Percentiles rank a stretch among this genome's conserved stretches.
Conservation (phyloP, 1,140 invertebrate species). For the Leptinotarsa texana region DNA sequence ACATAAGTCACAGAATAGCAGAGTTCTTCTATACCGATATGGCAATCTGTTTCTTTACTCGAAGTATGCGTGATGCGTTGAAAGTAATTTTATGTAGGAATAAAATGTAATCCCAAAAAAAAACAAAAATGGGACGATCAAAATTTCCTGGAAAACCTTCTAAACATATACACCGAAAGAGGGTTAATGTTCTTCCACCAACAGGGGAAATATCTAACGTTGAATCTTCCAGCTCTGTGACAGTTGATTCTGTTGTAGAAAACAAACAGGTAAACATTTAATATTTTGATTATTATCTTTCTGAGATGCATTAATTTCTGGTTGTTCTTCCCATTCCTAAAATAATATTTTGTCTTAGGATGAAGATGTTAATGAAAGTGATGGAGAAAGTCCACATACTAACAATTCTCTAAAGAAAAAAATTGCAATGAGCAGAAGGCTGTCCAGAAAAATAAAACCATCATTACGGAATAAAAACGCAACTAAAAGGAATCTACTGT, state of each 20-base stretch:
- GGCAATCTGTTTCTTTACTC: constrained; percentile 28
- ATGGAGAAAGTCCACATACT: constrained; percentile 37
- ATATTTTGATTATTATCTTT: constrained; percentile 33
- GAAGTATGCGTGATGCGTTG: constrained; percentile 37
- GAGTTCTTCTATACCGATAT: neutral
- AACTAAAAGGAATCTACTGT: constrained; percentile 43
- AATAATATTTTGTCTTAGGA: constrained; percentile 35
- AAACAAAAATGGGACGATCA: constrained; percentile 64
- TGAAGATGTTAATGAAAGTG: constrained; percentile 39
- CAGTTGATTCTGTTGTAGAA: constrained; percentile 58
- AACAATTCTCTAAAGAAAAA: constrained; percentile 36
- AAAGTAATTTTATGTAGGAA: constrained; percentile 31
- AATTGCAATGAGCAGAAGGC: constrained; percentile 39
- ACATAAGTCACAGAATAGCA: too few relatives aligned
- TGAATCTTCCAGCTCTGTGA: constrained; percentile 56
- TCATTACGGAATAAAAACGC: constrained; percentile 42
- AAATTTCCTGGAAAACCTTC: constrained; percentile 84
- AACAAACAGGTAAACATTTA: constrained; percentile 57
- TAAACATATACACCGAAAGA: constrained; percentile 80
- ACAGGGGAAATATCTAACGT: constrained; percentile 56
- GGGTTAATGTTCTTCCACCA: constrained; percentile 73
- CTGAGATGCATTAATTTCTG: too few relatives aligned
- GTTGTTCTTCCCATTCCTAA: neutral
- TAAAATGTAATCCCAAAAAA: constrained; percentile 36
- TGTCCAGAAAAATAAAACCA: constrained; percentile 44